Evolutionary conservation across 2,113 vertebrate genomes (phyloP).

Genomic region (Aleadryas rufinucha): DNA sequence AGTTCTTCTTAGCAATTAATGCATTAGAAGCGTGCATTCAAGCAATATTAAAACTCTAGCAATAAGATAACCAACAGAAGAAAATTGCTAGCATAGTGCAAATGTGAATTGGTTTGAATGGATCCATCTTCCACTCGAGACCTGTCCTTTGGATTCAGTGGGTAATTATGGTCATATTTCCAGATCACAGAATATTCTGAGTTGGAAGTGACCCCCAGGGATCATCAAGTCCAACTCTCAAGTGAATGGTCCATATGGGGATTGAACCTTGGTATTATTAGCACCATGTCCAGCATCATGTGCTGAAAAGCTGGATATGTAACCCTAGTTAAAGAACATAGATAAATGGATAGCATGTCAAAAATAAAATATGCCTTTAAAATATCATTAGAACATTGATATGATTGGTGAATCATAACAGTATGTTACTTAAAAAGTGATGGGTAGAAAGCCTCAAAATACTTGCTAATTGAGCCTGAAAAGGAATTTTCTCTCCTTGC

Average conservation of each 20-base stretch:
- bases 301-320: background rate
- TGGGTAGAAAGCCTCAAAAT: constrained; percentile 3
- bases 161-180: background rate
- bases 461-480: background rate
- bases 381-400: background rate
- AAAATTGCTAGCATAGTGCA: background rate
- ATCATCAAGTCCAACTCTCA: background rate
- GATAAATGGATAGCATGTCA: background rate
- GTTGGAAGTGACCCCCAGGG: background rate
- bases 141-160: background rate
- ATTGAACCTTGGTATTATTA: background rate
- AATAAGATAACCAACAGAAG: background rate
- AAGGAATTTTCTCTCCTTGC: background rate
- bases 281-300: background rate
- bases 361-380: constrained; percentile 18
- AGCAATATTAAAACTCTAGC: background rate
- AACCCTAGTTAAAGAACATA: background rate
- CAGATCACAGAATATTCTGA: background rate
- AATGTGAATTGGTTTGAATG: background rate
- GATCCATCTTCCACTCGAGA: background rate
- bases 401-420: background rate
- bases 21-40: background rate
- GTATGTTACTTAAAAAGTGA: background rate
- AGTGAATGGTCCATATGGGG: background rate
- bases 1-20: constrained; percentile 21